phyloP scores from a whole-genome alignment of 1,140 invertebrate species.

The Cephus cinctus region DNA sequence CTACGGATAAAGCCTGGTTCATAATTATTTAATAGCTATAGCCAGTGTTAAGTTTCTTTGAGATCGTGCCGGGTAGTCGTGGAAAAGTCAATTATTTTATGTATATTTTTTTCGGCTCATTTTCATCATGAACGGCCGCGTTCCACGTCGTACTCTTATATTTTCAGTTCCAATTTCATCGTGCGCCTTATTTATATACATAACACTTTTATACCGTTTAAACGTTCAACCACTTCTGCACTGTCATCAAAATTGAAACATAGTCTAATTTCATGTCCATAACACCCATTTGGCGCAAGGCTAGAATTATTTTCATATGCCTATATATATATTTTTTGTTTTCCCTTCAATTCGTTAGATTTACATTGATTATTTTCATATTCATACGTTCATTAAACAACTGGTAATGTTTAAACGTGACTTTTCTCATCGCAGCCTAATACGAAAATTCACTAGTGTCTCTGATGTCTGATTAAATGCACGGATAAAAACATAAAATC shows the following conservation, averaged over 20 bases:
- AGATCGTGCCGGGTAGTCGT: no score
- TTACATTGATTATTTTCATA: constrained; percentile 24
- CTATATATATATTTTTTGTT: constrained; percentile 16
- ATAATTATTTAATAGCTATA: no score
- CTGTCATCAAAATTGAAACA: constrained; percentile 7
- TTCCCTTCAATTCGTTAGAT: constrained; percentile 19
- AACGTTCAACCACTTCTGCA: constrained; percentile 17
- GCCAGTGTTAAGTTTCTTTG: no score
- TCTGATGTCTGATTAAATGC: no score
- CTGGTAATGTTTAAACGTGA: constrained; percentile 11
- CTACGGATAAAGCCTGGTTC: no score
- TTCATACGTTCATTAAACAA: constrained; percentile 17
- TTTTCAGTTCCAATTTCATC: constrained; percentile 46
- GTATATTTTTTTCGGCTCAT: no score
- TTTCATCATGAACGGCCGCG: no score
- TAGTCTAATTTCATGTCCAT: neutral
- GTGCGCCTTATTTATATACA: constrained; percentile 39
- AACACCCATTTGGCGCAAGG: no score
- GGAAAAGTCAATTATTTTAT: no score
- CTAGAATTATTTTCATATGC: constrained; percentile 25
- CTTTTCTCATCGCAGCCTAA: constrained; percentile 15
- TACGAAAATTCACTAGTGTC: constrained; percentile 20
- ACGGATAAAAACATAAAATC: no score
- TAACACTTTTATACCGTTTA: constrained; percentile 34
- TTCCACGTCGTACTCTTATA: no score